These are phyloP conservation scores for Centropristis striata DNA, from an alignment of 2,113 vertebrate species.

Conservation along the genomic window DNA sequence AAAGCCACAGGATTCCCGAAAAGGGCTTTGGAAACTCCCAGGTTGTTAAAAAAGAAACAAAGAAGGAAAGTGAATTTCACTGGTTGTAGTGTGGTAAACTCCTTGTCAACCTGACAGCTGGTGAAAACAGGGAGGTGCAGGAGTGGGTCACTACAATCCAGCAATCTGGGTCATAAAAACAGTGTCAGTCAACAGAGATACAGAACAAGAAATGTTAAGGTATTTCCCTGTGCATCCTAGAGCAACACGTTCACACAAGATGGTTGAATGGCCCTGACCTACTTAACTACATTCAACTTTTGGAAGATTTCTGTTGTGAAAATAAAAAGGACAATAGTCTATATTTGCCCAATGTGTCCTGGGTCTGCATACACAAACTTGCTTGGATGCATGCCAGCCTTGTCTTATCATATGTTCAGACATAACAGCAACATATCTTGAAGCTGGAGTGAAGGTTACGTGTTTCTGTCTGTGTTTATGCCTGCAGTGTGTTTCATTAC, in stretches of 20 bases:
- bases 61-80: background rate
- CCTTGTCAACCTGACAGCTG: slow-evolving; percentile 41
- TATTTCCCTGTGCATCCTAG: slow-evolving; percentile 44
- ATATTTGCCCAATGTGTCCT: background rate
- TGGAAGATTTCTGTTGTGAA: slow-evolving; percentile 19
- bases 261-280: slow-evolving; percentile 18
- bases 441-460: background rate
- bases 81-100: background rate
- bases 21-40: background rate
- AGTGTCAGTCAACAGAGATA: slow-evolving; percentile 46
- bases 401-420: slow-evolving; percentile 18
- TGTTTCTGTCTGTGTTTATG: slow-evolving; percentile 3
- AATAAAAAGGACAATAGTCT: background rate
- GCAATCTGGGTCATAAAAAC: slow-evolving; percentile 51
- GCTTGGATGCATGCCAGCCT: background rate
- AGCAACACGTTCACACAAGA: slow-evolving; percentile 56
- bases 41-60: background rate
- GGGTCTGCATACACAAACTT: background rate
- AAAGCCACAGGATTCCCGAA: background rate
- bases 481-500: background rate
- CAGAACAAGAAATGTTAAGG: slow-evolving; percentile 17
- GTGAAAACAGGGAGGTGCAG: slow-evolving; percentile 16
- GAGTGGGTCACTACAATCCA: slow-evolving; percentile 37
- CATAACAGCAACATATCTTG: slow-evolving; percentile 12
- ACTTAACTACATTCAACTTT: slow-evolving; percentile 24